phyloP scores from a whole-genome alignment of 2,797 vertebrate species.

The Cyclopterus lumpus region DNA sequence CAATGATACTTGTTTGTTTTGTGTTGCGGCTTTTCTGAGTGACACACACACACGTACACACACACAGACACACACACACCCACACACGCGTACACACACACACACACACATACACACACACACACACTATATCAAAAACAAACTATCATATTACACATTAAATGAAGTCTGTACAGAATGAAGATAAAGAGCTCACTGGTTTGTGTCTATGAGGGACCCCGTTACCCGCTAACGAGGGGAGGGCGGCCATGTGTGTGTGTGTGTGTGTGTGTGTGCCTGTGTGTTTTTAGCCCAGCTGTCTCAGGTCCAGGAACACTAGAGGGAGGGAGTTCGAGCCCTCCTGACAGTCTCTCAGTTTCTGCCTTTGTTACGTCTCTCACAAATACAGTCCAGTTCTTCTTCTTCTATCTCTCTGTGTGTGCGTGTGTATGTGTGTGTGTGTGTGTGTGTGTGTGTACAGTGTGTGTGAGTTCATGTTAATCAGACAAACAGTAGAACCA shows the following conservation, averaged over 20 bases:
- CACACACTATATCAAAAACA: too few species aligned
- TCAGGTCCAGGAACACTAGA: slow-evolving; percentile 51
- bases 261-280: slow-evolving; percentile 17
- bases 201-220: slow-evolving; percentile 64
- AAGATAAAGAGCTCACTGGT: slow-evolving; percentile 62
- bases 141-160: slow-evolving; percentile 61
- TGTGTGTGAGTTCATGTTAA: slow-evolving; percentile 43
- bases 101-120: too few species aligned
- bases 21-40: too few species aligned
- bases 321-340: slow-evolving; percentile 48
- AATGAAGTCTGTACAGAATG: slow-evolving; percentile 71
- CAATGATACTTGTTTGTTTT: too few species aligned
- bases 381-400: too few species aligned
- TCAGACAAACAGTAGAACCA: slow-evolving; percentile 57
- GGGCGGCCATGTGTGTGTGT: slow-evolving; percentile 10
- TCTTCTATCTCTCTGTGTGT: too few species aligned
- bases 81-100: too few species aligned
- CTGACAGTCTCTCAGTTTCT: too few species aligned
- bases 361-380: too few species aligned
- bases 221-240: too few species aligned
- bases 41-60: slow-evolving; percentile 21
- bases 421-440: slow-evolving; percentile 6
- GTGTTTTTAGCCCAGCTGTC: slow-evolving; percentile 52
- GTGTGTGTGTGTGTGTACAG: background rate
- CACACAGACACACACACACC: slow-evolving; percentile 12